phyloP scores from a whole-genome alignment of 2,113 vertebrate species.

The Neogobius melanostomus region DNA sequence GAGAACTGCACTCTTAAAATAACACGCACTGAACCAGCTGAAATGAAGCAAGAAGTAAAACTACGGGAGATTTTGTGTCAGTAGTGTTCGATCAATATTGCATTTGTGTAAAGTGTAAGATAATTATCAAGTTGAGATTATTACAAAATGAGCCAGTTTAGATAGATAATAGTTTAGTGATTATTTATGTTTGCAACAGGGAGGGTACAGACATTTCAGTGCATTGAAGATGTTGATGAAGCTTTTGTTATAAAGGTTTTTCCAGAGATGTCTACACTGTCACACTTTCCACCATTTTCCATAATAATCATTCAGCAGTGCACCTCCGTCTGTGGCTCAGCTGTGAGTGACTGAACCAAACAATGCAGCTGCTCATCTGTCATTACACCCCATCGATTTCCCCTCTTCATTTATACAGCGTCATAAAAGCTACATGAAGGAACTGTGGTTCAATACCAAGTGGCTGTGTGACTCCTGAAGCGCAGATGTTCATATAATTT shows the following conservation, averaged over 20 bases:
- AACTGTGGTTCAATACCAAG: background rate
- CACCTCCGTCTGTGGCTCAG: conserved; percentile 17
- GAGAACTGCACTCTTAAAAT: conserved; percentile 14
- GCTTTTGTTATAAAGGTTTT: background rate
- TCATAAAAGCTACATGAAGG: background rate
- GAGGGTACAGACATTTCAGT: background rate
- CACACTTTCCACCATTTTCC: background rate
- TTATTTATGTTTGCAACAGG: too few relatives aligned
- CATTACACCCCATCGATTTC: background rate
- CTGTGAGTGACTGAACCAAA: conserved; percentile 24
- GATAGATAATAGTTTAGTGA: too few relatives aligned
- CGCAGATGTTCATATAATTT: conserved; percentile 9
- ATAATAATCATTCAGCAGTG: conserved; percentile 10
- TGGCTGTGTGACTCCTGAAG: background rate
- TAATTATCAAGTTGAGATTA: too few relatives aligned
- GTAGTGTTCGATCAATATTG: too few relatives aligned
- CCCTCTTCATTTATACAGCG: background rate
- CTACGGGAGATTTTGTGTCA: too few relatives aligned
- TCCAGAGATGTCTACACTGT: background rate
- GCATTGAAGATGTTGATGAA: conserved; percentile 14
- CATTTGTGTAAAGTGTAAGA: too few relatives aligned
- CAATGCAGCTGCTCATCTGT: conserved; percentile 17
- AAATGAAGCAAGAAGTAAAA: too few relatives aligned
- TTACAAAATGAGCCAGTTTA: too few relatives aligned
- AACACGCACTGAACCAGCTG: background rate